Evolutionary conservation across 2,797 vertebrate species (phyloP), one percentile per base, ranked within the genome.

Genomic region (Cygnus olor): DNA sequence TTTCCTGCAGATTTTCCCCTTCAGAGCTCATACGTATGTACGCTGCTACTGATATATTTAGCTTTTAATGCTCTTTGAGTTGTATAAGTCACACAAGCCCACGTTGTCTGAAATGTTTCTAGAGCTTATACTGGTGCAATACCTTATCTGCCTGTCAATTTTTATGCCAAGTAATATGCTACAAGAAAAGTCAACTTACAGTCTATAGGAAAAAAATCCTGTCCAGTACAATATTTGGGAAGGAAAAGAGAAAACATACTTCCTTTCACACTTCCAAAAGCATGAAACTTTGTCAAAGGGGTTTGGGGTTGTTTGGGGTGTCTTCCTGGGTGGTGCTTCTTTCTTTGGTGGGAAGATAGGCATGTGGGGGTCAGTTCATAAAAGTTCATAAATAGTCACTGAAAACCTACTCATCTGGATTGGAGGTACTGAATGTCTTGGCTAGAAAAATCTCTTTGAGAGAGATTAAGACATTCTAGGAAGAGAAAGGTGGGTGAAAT

Each of bases 1-100:
- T 97, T 80, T 95, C 96, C 86, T 98, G 97, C 96, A 79, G 45
- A 47, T 97, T 97, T 93, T 92, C 95, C 60, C 38, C 94, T 69
- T 89, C 96, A 64, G 71, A 96, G 42, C 90, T 97, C 60, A 97
- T 97, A 93, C 78, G 97, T 97, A 97, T 95, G 53, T 42, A 56
- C 17, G 10, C 21, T 72, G 53, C 16, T 36, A 32, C 51, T 89
- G 85, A 7, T 4, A 2, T 4, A 2, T 73, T 87, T 80, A 77
- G 4, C 13, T 81, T 8, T 73, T 80, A 44, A 53, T 68, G 18
- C 2, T 56, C 3, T 47, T 73, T 72, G 32, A 30, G 34, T 30
- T 63, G 27, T 91, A 54, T 54, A 66, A 71, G 8, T 24, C 54
- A 9, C 20, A 22, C 22, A 72, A 90, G n/a, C 2, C 22, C 4